Base-by-base conservation (phyloP, 1,140 invertebrate species). In the Leptopilina boulardi region DNA sequence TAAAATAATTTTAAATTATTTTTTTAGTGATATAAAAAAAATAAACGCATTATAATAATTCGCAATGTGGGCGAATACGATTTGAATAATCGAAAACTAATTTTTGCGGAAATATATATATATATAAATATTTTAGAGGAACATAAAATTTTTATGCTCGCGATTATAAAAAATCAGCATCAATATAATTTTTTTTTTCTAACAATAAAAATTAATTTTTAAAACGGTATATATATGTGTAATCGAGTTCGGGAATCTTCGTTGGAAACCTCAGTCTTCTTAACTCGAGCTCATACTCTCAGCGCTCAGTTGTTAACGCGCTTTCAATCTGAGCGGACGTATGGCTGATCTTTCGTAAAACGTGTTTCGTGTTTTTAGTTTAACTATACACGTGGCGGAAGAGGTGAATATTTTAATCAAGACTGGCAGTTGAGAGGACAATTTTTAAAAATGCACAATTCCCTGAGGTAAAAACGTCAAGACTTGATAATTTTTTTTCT, bases 261-360 rank as follows among this genome's bases (percentile, higher is more conserved):
- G 83, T 59, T 21, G 9, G 21, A 23, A 66, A 15, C 5, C 59
- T 34, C 59, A 66, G 59, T 66, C 59, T 41, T 82, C 82, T 79
- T 78, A 76, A 78, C 77, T 84, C 70, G 76, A 76, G 76, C 76
- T 77, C 71, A 42, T 44, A 66, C 59, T 70, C 75, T 21, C 74
- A 70, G 76, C 38, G 80, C 71, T 83, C 78, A 84, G 83, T 84
- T 82, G 83, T 79, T 70, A 75, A 77, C 77, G 81, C 83, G 83
- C 83, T 79, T 66, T 66, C 59, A 66, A 66, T 30, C 59, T n/a
- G 59, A n/a, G 26, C 59, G 59, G 59, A 66, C 23, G 59, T 30
- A 66, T 30, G 59, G 59, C 59, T n/a, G 59, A n/a, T 66, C 59
- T 51, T 51, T 51, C 47, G 47, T 51, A 51, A 51, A 51, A 51